Evolutionary conservation across 2,888 invertebrate genomes (phyloP), one percentile per base, ranked within the genome.

Genomic region (Tineola bisselliella): DNA sequence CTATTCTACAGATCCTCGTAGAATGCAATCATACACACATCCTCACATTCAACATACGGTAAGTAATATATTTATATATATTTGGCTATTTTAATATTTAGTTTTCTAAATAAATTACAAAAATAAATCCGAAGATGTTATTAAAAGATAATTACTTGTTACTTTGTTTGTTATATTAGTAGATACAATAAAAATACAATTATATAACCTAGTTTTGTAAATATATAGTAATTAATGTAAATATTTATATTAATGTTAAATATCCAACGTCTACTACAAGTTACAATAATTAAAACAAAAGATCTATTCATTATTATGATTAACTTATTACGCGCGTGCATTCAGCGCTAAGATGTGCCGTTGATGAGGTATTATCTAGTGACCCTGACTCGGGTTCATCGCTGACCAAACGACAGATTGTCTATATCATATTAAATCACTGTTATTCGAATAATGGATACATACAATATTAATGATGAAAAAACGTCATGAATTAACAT

Each of bases 361-460:
- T 33, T 15, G 19, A 33, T 31, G 31, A 58, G n/a, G 33, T 17
- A 33, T 44, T 59, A 59, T 59, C 59, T 19, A 18, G 4, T 25
- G 59, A 31, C 59, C 59, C 44, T 59, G 59, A 59, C 59, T 59
- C 44, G 12, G 13, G 59, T 59, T 59, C 59, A 59, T 59, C 59
- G 19, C 25, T 44, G 43, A 19, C 59, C 43, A 59, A 59, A 59
- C 59, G 59, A 59, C 59, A 59, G 59, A 59, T 59, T 44, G 44
- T 43, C 59, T 15, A 44, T 44, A 59, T 44, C 30, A 59, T 19
- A 59, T 43, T 25, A 59, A 59, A 59, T 44, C 25, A 44, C 43
- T 44, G 44, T 59, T 59, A 59, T 59, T 43, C 13, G 18, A 18
- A 59, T 18, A 19, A 58, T 13, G 31, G 58, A 33, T 17, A 11